These are phyloP conservation scores for Pemphredon lugubris DNA, from an alignment of 2,888 invertebrate genomes.

Conservation along the genomic window DNA sequence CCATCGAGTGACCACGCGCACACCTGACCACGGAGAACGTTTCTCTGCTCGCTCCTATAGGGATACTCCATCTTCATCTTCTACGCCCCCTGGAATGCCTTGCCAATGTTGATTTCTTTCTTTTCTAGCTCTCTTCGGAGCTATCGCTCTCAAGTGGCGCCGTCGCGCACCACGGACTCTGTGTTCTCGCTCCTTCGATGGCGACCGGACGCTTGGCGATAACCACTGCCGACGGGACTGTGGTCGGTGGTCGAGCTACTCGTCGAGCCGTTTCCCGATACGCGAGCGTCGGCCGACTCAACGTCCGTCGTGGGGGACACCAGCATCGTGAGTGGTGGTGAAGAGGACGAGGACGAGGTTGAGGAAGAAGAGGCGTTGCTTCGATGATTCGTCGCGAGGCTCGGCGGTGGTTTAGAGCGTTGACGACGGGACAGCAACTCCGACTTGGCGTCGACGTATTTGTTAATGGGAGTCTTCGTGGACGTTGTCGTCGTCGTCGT, in stretches of 20 bases:
- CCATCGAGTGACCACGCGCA: constrained; percentile 19
- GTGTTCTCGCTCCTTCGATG: constrained; percentile 44
- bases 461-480: constrained; percentile 29
- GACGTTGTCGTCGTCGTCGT: constrained; percentile 46
- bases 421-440: constrained; percentile 30
- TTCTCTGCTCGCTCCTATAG: constrained; percentile 41
- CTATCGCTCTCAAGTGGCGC: constrained; percentile 64
- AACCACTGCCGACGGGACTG: background rate
- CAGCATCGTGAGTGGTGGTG: constrained; percentile 48
- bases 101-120: constrained; percentile 60
- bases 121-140: constrained; percentile 55
- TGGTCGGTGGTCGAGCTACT: constrained; percentile 5
- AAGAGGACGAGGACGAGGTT: constrained; percentile 40
- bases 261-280: constrained; percentile 6
- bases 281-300: constrained; percentile 13
- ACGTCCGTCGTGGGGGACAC: constrained; percentile 38
- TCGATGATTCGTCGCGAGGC: constrained; percentile 33
- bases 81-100: constrained; percentile 64
- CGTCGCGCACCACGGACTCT: constrained; percentile 53
- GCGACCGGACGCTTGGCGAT: constrained; percentile 22
- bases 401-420: constrained; percentile 17
- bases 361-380: constrained; percentile 42
- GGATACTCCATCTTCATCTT: constrained; percentile 27
- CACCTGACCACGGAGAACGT: constrained; percentile 25
- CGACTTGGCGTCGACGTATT: constrained; percentile 20